Percentiles rank a stretch among this genome's conserved stretches.
phyloP scores from a whole-genome alignment of 2,888 invertebrate genomes.

The Meganola albula region DNA sequence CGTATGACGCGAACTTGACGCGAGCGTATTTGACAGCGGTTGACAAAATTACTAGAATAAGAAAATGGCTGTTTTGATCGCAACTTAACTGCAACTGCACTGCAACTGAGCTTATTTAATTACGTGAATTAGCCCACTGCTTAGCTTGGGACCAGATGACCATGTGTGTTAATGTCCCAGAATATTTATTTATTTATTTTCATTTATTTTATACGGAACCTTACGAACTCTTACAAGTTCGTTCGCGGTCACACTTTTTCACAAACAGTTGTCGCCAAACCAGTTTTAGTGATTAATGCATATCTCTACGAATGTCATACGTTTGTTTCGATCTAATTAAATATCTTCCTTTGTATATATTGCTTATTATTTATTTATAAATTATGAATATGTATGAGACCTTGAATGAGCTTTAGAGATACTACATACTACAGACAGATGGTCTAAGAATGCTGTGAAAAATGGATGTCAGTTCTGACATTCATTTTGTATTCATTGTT shows the following conservation, averaged over 20 bases:
- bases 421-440: too few species aligned
- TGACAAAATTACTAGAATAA: too few species aligned
- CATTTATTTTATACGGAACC: constrained; percentile 30
- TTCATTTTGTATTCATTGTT: background rate
- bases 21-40: too few species aligned
- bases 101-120: too few species aligned
- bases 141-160: too few species aligned
- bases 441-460: background rate
- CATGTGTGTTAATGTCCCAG: too few species aligned
- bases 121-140: too few species aligned
- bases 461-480: background rate
- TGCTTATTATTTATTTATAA: constrained; percentile 23
- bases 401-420: constrained; percentile 4
- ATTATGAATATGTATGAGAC: constrained; percentile 24
- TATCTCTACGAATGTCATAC: constrained; percentile 51
- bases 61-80: too few species aligned
- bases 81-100: too few species aligned
- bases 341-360: constrained; percentile 45
- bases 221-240: background rate
- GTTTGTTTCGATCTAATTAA: constrained; percentile 53
- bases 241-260: constrained; percentile 12
- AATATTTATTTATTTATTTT: too few species aligned
- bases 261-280: constrained; percentile 47
- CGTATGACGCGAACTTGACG: too few species aligned
- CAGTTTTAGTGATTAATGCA: constrained; percentile 55